Conservation (phyloP, 2,888 invertebrate genomes). For the Clitarchus hookeri region DNA sequence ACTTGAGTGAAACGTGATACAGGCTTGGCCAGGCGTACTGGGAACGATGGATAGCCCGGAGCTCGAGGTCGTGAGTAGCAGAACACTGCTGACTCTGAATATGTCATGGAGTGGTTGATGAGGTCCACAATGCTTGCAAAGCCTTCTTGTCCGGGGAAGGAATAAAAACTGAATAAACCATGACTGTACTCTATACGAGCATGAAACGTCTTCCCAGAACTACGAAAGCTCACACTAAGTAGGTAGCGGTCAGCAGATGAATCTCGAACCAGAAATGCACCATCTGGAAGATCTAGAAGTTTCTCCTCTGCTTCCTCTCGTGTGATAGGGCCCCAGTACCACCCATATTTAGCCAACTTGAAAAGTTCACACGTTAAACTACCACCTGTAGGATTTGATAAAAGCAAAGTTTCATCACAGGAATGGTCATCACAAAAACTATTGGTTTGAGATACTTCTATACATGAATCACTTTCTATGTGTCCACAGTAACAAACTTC, state of each 20-base stretch:
- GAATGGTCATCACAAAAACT: background rate
- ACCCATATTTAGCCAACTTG: conserved; percentile 55
- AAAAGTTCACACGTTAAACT: conserved; percentile 41
- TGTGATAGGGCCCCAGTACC: conserved; percentile 84
- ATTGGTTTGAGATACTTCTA: conserved; percentile 3
- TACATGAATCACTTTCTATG: conserved; percentile 20
- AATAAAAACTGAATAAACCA: conserved; percentile 63
- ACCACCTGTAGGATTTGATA: conserved; percentile 22
- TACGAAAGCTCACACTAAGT: conserved; percentile 72
- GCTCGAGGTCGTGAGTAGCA: conserved; percentile 72
- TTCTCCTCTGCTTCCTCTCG: conserved; percentile 73
- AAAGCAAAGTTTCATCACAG: background rate
- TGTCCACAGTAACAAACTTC: background rate
- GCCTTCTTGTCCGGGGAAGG: conserved; percentile 58
- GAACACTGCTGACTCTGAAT: conserved; percentile 70
- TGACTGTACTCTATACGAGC: conserved; percentile 74
- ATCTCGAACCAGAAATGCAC: conserved; percentile 78
- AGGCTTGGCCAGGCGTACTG: conserved; percentile 74
- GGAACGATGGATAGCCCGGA: conserved; percentile 70
- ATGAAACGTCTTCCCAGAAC: conserved; percentile 70
- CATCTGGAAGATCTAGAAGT: conserved; percentile 70
- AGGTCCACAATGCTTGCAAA: conserved; percentile 69
- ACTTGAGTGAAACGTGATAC: conserved; percentile 74
- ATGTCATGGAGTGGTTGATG: conserved; percentile 73
- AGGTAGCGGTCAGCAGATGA: conserved; percentile 72